These are phyloP conservation scores for Phanerotoma sp. DNA, from an alignment of 2,888 invertebrate species.

Conservation along the genomic window DNA sequence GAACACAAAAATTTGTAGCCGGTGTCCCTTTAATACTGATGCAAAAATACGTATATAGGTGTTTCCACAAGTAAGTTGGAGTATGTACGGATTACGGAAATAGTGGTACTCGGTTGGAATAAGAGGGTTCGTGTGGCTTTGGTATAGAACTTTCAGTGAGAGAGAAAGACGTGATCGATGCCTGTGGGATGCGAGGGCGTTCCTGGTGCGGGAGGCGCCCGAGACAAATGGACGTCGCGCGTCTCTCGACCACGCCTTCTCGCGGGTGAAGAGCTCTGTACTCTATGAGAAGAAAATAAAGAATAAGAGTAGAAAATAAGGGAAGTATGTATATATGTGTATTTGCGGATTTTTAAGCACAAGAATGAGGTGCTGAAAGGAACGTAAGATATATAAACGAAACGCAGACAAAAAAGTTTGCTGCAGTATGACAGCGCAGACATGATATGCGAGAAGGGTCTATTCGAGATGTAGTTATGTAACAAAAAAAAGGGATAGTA, in stretches of 20 bases:
- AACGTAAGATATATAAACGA: slow-evolving; percentile 1
- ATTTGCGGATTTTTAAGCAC: slow-evolving; percentile 1
- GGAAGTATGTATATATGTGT: slow-evolving; percentile 1
- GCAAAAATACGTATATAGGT: background rate
- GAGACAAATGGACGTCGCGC: slow-evolving; percentile 59
- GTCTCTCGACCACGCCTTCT: slow-evolving; percentile 56
- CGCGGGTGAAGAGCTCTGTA: slow-evolving; percentile 30
- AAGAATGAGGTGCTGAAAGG: slow-evolving; percentile 23
- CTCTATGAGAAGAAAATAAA: slow-evolving; percentile 40
- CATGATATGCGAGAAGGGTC: background rate
- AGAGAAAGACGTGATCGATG: slow-evolving; percentile 58
- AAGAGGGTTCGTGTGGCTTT: slow-evolving; percentile 21
- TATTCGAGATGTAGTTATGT: no score
- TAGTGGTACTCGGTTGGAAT: slow-evolving; percentile 17
- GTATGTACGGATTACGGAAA: slow-evolving; percentile 20
- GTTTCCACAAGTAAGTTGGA: background rate
- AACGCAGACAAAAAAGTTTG: slow-evolving; percentile 10
- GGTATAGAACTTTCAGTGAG: slow-evolving; percentile 23
- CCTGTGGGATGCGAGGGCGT: slow-evolving; percentile 58
- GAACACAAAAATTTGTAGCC: no score
- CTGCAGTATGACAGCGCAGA: background rate
- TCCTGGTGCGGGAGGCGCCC: slow-evolving; percentile 57
- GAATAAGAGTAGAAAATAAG: slow-evolving; percentile 36
- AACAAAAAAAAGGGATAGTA: no score
- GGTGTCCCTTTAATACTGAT: no score